Evolutionary conservation across 2,888 invertebrate species (phyloP), one percentile per base, ranked within the genome.

Genomic region (Tanytarsus gracilentus): DNA sequence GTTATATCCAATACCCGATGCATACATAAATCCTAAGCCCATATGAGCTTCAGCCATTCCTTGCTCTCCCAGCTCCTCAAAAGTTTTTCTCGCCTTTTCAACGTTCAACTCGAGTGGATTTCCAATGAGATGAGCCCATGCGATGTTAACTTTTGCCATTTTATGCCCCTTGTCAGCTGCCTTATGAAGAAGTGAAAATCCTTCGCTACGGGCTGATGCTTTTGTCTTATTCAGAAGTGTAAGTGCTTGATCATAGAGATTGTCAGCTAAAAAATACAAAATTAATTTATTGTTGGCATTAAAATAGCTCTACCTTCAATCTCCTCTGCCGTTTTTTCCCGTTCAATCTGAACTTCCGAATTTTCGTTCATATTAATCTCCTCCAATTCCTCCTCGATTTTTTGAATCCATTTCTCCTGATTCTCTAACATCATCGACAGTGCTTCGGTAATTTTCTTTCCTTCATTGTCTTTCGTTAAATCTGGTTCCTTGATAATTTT

Each of bases 41-140:
- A 93, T 86, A 74, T 97, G 95, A 9, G 92, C 96, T 67, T 89
- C 88, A 1, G 92, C 84, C 59, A 88, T 79, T 0, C 97, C 97
- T 30, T 79, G 76, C 7, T 81, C 80, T 0, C 85, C 84, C 33
- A 96, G 75, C 65, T 81, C 81, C 62, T 84, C 79, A 68, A 97
- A 95, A 64, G 86, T 84, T 44, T 78, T 75, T 66, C 79, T 81
- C 0, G 95, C 93, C 61, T 80, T 81, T 7, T 83, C 77, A 62
- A 93, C 76, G 71, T 95, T 85, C 66, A 91, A 83, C 39, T 82
- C 79, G 11, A 89, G 76, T 62, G 81, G 87, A 68, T 80, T 88
- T 0, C 97, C 97, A 66, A 93, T 84, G 5, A 98, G 72, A 66
- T 87, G 80, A 0, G 88, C 88, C 89, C 95, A 94, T 0, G 94